Conservation (phyloP, 30 jellyfish, hydroid and myxozoan species). For the Aurelia coerulea region DNA sequence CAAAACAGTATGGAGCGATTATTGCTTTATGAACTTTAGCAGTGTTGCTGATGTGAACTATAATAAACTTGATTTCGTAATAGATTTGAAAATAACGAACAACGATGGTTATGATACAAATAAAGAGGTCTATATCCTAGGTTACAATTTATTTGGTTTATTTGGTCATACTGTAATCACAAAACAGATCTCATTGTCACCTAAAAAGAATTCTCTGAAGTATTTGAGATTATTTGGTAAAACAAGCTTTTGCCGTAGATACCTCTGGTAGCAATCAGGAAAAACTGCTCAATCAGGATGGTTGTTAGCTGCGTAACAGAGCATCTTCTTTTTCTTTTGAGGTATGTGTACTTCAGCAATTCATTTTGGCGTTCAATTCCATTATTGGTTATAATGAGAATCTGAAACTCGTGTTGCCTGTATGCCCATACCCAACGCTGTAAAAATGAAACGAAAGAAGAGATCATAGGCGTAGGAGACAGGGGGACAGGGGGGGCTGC, state of each 20-base stretch:
- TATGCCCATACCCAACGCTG: constrained; percentile 59
- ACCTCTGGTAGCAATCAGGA: constrained; percentile 38
- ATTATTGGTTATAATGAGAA: constrained; percentile 23
- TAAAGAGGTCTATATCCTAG: too few species aligned
- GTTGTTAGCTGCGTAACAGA: constrained; percentile 29
- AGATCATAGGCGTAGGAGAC: background rate
- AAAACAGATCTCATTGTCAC: too few species aligned
- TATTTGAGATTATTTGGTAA: too few species aligned
- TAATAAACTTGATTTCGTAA: too few species aligned
- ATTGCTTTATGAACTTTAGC: too few species aligned
- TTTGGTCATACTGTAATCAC: background rate
- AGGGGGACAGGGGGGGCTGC: too few species aligned
- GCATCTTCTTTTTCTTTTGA: constrained; percentile 19
- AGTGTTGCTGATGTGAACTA: too few species aligned
- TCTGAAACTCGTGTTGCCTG: constrained; percentile 23
- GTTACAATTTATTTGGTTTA: too few species aligned
- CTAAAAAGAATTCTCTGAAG: too few species aligned
- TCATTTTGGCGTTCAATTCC: constrained; percentile 51
- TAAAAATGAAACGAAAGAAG: constrained; percentile 7
- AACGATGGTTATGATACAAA: background rate
- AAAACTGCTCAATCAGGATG: constrained; percentile 21
- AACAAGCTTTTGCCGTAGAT: too few species aligned
- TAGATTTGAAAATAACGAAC: too few species aligned
- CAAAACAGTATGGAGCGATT: too few species aligned
- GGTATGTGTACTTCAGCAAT: constrained; percentile 43